Evolutionary conservation across 2,797 vertebrate species (phyloP), one percentile per base, ranked within the genome.

Genomic region (Onychomys leucogaster): DNA sequence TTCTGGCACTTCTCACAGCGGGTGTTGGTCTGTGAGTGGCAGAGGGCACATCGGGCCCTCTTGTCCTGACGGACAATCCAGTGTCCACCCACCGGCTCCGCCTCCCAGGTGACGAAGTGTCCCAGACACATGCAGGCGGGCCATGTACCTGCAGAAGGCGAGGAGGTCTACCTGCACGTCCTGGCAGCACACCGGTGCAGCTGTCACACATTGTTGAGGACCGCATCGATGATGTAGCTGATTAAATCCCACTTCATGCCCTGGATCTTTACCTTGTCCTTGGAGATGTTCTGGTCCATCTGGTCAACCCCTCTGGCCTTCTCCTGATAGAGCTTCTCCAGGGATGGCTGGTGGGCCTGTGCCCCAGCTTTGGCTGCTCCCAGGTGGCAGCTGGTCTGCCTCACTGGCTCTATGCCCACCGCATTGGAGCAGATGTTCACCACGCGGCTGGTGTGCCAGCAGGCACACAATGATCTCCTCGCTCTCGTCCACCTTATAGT

Each of bases 61-160:
- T 96, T 97, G 67, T 97, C 84, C 67, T 97, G 92, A 88, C 97
- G 96, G 81, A 97, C 19, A 34, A 98, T 97, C 97, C 96, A 97
- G 55, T 95, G 96, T 8, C 96, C 17, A 94, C 77, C 27, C 84
- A 16, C 82, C 88, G 8, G 59, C 94, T 80, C 4, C 55, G 41
- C 55, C 96, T 84, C 5, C 94, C 94, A 21, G 67, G 95, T 8
- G 97, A 94, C 1, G 77, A 88, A 0, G 41, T 32, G 59, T 96
- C 90, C 0, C n/a, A n/a, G n/a, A n/a, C n/a, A n/a, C 52, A 97
- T 90, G 0, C 84, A 90, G 83, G 0, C 90, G 87, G 83, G 94
- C 95, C 13, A 98, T 43, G 0, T 97, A 96, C 21, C 97, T 95
- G 34, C 83, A 76, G 90, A 97, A 96, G 59, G 95, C 95, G n/a